Evolutionary conservation across 1,140 invertebrate species (phyloP), one percentile per base, ranked within the genome.

Genomic region (Drosophila baimaii): DNA sequence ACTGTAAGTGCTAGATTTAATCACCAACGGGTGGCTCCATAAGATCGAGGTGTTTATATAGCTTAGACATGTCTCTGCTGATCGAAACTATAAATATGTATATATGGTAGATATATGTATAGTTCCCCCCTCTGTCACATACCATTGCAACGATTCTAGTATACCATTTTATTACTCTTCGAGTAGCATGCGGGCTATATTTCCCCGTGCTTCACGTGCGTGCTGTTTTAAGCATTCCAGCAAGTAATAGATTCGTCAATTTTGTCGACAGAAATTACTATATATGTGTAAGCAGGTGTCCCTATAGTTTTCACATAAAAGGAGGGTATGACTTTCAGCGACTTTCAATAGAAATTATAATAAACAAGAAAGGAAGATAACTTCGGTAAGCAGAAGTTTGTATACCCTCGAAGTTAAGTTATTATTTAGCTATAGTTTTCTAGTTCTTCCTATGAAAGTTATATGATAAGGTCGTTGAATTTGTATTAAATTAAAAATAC

Each of bases 201-300:
- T 33, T 17, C 29, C 49, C 29, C 29, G 49, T 21, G 33, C 51
- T 52, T 52, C 29, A 35, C 29, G 51, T 52, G 51, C 51, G 51
- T 52, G 51, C 29, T 52, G 19, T 52, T 52, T 52, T 10, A 21
- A 21, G 51, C 51, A 52, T 52, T 52, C 51, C 51, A 52, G 51
- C 29, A 21, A 33, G 19, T 52, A 52, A 52, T 52, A 52, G 51
- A 52, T 35, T 52, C 19, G 51, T 52, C 29, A 52, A 52, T 52
- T 33, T 21, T 15, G 49, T 33, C 8, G 49, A 52, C 51, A 15
- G 4, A 21, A 52, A 52, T 33, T 35, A 13, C 35, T 35, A 21
- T 33, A 19, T 31, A 15, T 49, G 9, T 49, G 4, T 21, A 21
- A 33, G 49, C 49, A 52, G 49, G 29, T 52, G 49, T 33, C 29